Conservation (phyloP, 2,888 invertebrate species). For the Kuschelorhynchus macadamiae region DNA sequence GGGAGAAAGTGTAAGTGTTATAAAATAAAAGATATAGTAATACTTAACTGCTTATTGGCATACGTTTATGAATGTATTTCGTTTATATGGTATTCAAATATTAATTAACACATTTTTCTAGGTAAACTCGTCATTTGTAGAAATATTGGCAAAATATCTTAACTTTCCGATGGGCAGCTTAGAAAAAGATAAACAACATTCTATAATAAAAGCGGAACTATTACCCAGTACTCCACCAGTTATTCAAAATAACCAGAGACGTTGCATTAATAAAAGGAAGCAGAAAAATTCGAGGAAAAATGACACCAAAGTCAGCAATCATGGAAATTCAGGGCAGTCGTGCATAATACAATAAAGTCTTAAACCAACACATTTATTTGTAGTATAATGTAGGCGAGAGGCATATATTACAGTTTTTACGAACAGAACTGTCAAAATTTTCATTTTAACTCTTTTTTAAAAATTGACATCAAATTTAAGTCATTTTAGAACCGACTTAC, state of each 20-base stretch:
- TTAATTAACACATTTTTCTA: constrained; percentile 63
- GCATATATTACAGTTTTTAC: too few relatives aligned
- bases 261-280: constrained; percentile 1
- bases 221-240: constrained; percentile 56
- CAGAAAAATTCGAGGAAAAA: constrained; percentile 19
- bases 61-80: too few relatives aligned
- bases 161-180: constrained; percentile 76
- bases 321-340: constrained; percentile 1
- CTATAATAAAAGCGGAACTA: constrained; percentile 78
- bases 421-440: too few relatives aligned
- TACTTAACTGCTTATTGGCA: too few relatives aligned
- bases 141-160: constrained; percentile 78
- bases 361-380: too few relatives aligned
- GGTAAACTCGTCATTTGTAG: constrained; percentile 78
- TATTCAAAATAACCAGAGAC: constrained; percentile 4
- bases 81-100: too few relatives aligned
- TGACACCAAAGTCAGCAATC: neutral
- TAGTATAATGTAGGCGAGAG: too few relatives aligned
- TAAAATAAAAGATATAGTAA: neutral
- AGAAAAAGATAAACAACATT: constrained; percentile 78
- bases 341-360: constrained; percentile 35
- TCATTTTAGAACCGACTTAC: too few relatives aligned
- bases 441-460: too few relatives aligned
- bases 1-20: constrained; percentile 76
- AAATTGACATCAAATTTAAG: too few relatives aligned